phyloP scores from a whole-genome alignment of 2,888 invertebrate species.

The Lasioglossum villosulum region DNA sequence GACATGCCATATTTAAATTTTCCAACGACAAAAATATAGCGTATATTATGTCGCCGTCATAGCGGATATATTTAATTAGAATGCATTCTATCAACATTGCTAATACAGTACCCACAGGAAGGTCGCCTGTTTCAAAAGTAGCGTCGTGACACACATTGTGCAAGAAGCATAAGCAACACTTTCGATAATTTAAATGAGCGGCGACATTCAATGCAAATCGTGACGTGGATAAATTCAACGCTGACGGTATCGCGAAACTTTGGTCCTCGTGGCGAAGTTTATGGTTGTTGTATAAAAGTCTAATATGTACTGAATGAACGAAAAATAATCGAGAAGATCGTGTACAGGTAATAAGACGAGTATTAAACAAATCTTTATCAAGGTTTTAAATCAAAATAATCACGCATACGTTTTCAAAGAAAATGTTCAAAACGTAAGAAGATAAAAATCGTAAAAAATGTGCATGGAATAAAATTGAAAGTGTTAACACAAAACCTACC shows the following conservation, averaged over 20 bases:
- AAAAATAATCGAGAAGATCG: background rate
- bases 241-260: background rate
- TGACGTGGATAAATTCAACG: slow-evolving; percentile 41
- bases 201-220: slow-evolving; percentile 63
- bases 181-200: slow-evolving; percentile 64
- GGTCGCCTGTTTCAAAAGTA: slow-evolving; percentile 24
- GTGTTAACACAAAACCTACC: no score
- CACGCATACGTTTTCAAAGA: no score
- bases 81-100: slow-evolving; percentile 41
- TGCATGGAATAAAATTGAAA: no score
- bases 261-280: background rate
- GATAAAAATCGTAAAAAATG: no score
- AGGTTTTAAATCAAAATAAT: no score
- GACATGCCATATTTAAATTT: background rate
- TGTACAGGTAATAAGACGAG: background rate
- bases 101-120: slow-evolving; percentile 39
- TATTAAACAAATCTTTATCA: background rate
- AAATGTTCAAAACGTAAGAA: no score
- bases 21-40: background rate
- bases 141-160: slow-evolving; percentile 52
- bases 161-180: slow-evolving; percentile 52
- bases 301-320: background rate
- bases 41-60: background rate
- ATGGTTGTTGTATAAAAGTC: background rate
- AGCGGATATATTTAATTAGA: background rate